phyloP scores from a whole-genome alignment of 1,140 invertebrate species.

The Cecropterus lyciades region DNA sequence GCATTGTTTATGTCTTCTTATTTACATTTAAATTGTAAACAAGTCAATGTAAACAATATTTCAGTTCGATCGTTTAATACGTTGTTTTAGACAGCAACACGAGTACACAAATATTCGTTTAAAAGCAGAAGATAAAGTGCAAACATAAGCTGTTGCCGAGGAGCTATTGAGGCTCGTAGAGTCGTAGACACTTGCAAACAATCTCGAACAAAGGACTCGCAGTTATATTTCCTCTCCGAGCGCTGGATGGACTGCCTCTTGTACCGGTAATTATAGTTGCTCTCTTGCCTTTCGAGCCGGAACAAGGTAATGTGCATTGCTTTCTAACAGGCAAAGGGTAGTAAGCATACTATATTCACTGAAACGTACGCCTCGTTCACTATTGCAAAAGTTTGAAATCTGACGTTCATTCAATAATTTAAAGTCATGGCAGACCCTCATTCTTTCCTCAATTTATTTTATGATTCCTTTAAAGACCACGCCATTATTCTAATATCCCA shows the following conservation, averaged over 20 bases:
- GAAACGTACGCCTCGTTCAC: background rate
- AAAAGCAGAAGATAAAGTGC: background rate
- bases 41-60: no score
- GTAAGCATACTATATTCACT: background rate
- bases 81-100: no score
- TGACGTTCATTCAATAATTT: background rate
- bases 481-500: constrained; percentile 7
- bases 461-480: constrained; percentile 5
- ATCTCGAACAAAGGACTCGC: constrained; percentile 32
- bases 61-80: no score
- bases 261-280: constrained; percentile 35
- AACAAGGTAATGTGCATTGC: constrained; percentile 27
- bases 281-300: constrained; percentile 24
- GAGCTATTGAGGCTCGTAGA: constrained; percentile 22
- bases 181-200: constrained; percentile 34
- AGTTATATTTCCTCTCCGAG: constrained; percentile 28
- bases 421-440: background rate
- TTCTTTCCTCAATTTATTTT: constrained; percentile 1
- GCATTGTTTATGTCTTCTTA: no score
- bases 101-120: background rate
- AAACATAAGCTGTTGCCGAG: constrained; percentile 1
- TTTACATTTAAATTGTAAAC: no score
- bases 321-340: constrained; percentile 11
- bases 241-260: constrained; percentile 23
- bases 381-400: background rate